phyloP scores from a whole-genome alignment of 2,113 vertebrate genomes.

The Mustela lutreola region DNA sequence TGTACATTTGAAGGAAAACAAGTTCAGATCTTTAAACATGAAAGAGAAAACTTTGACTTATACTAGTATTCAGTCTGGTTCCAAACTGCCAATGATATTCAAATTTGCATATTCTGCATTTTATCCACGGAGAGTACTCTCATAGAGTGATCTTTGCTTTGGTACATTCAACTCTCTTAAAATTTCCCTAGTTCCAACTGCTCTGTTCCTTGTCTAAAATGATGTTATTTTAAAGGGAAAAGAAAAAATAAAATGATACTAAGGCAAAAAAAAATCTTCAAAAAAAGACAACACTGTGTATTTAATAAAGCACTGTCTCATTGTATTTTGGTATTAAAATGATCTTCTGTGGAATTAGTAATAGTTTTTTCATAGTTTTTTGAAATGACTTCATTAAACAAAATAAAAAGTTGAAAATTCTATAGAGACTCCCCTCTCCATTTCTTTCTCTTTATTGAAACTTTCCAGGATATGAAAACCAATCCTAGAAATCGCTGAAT shows the following conservation, averaged over 20 bases:
- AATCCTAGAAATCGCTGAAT: conserved; percentile 46
- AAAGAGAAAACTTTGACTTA: not conserved
- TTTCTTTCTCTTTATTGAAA: conserved; percentile 56
- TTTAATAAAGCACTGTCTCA: conserved; percentile 7
- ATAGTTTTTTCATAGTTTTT: not conserved
- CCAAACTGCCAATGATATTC: not conserved
- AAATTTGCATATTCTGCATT: not conserved
- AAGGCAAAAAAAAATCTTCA: too few species aligned
- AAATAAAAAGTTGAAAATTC: conserved; percentile 12
- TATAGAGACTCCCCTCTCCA: not conserved
- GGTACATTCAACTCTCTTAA: not conserved
- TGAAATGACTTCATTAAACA: not conserved
- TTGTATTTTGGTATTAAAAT: conserved; percentile 58
- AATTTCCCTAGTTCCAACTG: not conserved
- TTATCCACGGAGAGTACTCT: not conserved
- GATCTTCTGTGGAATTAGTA: conserved; percentile 41
- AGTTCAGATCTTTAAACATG: not conserved
- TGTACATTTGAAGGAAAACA: not conserved
- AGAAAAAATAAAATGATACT: too few species aligned
- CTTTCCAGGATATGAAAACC: not conserved
- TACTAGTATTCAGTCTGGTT: not conserved
- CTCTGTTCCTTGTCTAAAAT: not conserved
- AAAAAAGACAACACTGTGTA: conserved; percentile 5
- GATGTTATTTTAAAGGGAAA: not conserved
- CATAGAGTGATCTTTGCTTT: not conserved